Evolutionary conservation across 2,888 invertebrate genomes (phyloP), one percentile per base, ranked within the genome.

Genomic region (Eustalomyia histrio): DNA sequence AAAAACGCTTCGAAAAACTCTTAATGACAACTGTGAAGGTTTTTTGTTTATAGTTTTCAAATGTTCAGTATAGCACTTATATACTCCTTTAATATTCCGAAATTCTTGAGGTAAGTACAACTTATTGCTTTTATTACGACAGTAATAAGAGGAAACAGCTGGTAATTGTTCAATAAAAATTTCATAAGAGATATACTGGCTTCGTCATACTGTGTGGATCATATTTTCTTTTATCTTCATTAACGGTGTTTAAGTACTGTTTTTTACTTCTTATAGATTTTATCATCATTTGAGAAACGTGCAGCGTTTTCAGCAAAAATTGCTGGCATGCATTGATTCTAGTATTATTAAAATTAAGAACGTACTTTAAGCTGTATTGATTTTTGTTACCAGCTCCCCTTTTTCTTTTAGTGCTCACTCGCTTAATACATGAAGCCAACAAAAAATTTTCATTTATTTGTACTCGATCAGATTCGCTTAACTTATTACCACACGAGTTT

Each of bases 1-100:
- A 69, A 58, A 69, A 58, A 69, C 50, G 17, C 21, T 47, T 8
- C 29, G 58, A 58, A 69, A 69, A 16, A 69, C 35, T 60, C 29
- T n/a, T n/a, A n/a, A n/a, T n/a, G n/a, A n/a, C n/a, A n/a, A n/a
- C n/a, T n/a, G n/a, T n/a, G n/a, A n/a, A 2, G 69, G 2, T 60
- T 35, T 18, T 39, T 71, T 61, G 6, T 53, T 29, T 60, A 60
- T 71, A 12, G 17, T 58, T 69, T 55, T 60, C 33, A 50, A 52
- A 69, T 60, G 60, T 52, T 71, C 60, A 55, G 24, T 55, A 24
- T 55, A 24, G 24, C 55, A 24, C 4, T 24, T 29, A 63, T 63
- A 71, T 7, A 24, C 35, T 47, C 29, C 57, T 24, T 18, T 57
- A 7, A 57, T 18, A 47, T 24, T 57, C 6, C 47, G 24, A 21